Percentiles rank a stretch among this genome's conserved stretches.
Conservation (phyloP, 2,888 invertebrate genomes). For the Trissolcus japonicus region DNA sequence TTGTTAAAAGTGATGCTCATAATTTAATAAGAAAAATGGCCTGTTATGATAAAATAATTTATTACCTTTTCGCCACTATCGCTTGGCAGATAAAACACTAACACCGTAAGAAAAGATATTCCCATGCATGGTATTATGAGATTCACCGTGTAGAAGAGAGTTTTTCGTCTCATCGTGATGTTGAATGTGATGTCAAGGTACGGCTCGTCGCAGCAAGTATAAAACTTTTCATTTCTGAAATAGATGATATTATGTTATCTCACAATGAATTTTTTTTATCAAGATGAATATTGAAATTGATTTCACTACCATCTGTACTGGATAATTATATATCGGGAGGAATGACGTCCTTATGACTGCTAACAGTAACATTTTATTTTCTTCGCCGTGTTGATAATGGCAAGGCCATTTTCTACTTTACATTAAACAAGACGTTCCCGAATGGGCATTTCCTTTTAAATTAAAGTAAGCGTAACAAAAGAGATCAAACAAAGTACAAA, state of each 20-base stretch:
- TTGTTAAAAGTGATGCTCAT: no score
- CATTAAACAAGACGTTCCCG: conserved; percentile 35
- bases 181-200: conserved; percentile 97
- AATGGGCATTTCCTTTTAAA: conserved; percentile 37
- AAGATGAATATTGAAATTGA: no score
- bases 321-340: no score
- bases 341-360: background rate
- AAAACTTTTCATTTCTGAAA: conserved; percentile 92
- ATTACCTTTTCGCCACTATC: conserved; percentile 98
- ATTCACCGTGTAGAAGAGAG: conserved; percentile 97
- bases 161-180: conserved; percentile 96
- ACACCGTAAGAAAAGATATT: conserved; percentile 96
- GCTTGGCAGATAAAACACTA: conserved; percentile 97
- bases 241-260: conserved; percentile 46
- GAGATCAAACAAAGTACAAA: conserved; percentile 33
- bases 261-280: no score
- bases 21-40: conserved; percentile 58
- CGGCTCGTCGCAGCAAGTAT: conserved; percentile 98
- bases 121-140: conserved; percentile 98
- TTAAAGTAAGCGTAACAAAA: conserved; percentile 42
- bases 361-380: conserved; percentile 13
- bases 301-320: no score
- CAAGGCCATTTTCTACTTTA: conserved; percentile 31
- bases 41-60: conserved; percentile 57
- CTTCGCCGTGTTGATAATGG: conserved; percentile 30